These are phyloP conservation scores for Eudemis profundana DNA, from an alignment of 2,888 invertebrate genomes.

Conservation along the genomic window DNA sequence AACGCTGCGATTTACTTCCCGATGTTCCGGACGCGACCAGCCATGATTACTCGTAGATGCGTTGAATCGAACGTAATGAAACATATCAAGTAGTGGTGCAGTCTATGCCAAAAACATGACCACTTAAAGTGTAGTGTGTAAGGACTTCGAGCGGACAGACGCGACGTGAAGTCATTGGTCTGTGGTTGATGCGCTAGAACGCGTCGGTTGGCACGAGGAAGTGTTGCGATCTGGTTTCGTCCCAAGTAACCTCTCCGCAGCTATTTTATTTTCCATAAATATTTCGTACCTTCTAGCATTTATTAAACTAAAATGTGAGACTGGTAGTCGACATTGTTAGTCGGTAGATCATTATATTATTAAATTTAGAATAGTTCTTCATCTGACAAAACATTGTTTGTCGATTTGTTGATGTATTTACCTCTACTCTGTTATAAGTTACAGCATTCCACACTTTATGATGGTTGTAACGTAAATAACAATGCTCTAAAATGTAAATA, in stretches of 20 bases:
- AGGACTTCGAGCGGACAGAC: slow-evolving; percentile 66
- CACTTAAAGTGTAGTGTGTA: slow-evolving; percentile 82
- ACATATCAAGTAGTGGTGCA: slow-evolving; percentile 84
- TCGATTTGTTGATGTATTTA: slow-evolving; percentile 74
- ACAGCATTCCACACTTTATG: slow-evolving; percentile 74
- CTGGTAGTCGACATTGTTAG: slow-evolving; percentile 85
- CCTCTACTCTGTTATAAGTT: slow-evolving; percentile 70
- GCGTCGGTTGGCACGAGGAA: slow-evolving; percentile 57
- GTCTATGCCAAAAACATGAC: slow-evolving; percentile 73
- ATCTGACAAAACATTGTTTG: slow-evolving; percentile 75
- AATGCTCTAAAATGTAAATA: slow-evolving; percentile 70
- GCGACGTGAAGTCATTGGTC: slow-evolving; percentile 49
- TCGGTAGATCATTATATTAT: slow-evolving; percentile 81
- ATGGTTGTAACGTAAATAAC: slow-evolving; percentile 75
- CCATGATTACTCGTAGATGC: slow-evolving; percentile 69
- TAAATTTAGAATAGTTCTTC: slow-evolving; percentile 76
- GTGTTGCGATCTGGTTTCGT: slow-evolving; percentile 78
- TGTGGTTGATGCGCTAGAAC: slow-evolving; percentile 38
- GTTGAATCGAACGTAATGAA: slow-evolving; percentile 78
- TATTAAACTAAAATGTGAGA: slow-evolving; percentile 85
- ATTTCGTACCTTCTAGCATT: slow-evolving; percentile 80
- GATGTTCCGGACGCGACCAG: slow-evolving; percentile 78
- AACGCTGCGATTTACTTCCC: slow-evolving; percentile 72
- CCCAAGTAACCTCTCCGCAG: slow-evolving; percentile 74
- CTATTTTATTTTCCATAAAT: slow-evolving; percentile 75